Evolutionary conservation across 2,888 invertebrate genomes (phyloP), one percentile per base, ranked within the genome.

Genomic region (Ophonus ardosiacus): DNA sequence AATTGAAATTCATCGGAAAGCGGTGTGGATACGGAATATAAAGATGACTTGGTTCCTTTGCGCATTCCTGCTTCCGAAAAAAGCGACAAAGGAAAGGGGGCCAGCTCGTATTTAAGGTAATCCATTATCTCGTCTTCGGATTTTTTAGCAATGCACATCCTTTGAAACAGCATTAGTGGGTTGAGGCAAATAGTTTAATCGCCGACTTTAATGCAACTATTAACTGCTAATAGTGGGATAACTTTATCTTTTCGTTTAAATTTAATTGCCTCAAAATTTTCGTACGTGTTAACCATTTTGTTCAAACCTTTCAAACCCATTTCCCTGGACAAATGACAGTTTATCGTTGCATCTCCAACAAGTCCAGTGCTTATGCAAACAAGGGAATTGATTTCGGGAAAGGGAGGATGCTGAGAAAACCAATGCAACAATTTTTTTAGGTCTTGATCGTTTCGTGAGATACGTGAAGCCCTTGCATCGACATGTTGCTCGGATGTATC

Each of bases 91-190:
- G 84, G 84, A 65, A 56, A 84, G 1, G 84, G 76, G 59, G 76
- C 81, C 7, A 87, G 84, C 76, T 87, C 87, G 68, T 85, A 87
- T n/a, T 56, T 80, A 17, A 88, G 80, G 61, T 71, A 85, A 63
- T 86, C 65, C 59, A 88, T 76, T 31, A 88, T 71, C 38, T 88
- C 88, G 7, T 82, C 17, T 15, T 87, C 87, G 40, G 88, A 87
- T 87, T 89, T 85, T 83, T 87, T 88, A 21, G 81, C 82, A 79
- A 88, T 83, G 38, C 86, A 85, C 57, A 88, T 89, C 86, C 89
- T 84, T 79, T 86, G 86, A 84, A 88, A 89, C 10, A 88, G 78
- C 40, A 87, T 82, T 79, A 86, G 68, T 76, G 87, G 86, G 71
- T 87, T 85, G 71, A 40, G 65, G 3, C 81, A 21, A n/a, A 85